Evolutionary conservation across 2,888 invertebrate genomes (phyloP).

Genomic region (Oxystoma pomonae): DNA sequence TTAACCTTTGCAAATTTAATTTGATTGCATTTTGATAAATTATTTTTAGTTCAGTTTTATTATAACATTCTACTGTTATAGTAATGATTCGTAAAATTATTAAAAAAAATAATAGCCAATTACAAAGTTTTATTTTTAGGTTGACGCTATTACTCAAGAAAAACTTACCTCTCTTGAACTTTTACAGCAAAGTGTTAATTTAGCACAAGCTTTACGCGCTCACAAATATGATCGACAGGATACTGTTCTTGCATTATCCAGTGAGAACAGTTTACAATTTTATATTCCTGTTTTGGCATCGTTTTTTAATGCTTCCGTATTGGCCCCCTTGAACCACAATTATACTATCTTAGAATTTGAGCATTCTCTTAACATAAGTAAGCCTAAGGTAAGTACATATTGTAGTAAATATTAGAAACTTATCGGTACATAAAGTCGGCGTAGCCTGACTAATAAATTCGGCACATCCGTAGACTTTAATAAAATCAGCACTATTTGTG

Average conservation of each 20-base stretch:
- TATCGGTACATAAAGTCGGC: no score
- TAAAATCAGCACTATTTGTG: no score
- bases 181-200: slow-evolving; percentile 12
- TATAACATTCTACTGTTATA: no score
- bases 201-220: slow-evolving; percentile 11
- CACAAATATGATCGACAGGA: slow-evolving; percentile 13
- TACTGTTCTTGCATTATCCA: slow-evolving; percentile 11
- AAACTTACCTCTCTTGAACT: slow-evolving; percentile 7
- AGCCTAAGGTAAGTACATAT: slow-evolving; percentile 2
- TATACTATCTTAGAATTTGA: slow-evolving; percentile 18
- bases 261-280: slow-evolving; percentile 21
- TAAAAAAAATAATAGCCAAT: no score
- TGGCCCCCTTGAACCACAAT: slow-evolving; percentile 15
- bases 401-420: no score
- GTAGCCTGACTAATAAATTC: no score
- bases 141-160: slow-evolving; percentile 17
- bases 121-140: slow-evolving; percentile 15
- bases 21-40: no score
- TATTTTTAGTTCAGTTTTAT: no score
- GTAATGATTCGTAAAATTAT: no score
- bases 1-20: no score
- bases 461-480: no score
- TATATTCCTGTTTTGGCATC: slow-evolving; percentile 16
- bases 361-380: slow-evolving; percentile 13
- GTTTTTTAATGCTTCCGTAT: slow-evolving; percentile 16